Base-by-base conservation (phyloP, 2,113 vertebrate genomes). In the Carettochelys insculpta region DNA sequence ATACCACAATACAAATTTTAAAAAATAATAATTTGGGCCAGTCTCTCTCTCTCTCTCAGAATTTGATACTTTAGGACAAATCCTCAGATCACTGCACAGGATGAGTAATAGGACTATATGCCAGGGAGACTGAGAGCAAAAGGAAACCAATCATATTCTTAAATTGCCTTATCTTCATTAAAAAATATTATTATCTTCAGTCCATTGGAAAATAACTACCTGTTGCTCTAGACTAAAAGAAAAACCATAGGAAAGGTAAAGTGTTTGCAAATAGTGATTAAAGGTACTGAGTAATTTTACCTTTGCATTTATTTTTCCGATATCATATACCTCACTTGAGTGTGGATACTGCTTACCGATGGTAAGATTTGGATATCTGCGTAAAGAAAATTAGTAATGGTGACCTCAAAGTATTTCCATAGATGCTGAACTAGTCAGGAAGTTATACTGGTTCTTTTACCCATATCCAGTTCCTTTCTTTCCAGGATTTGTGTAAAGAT, bases 381-480 rank as follows among this genome's bases (percentile, higher is more conserved):
- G 80, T 94, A 94, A 95, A 34, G 43, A 95, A 95, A 90, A 94
- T 27, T 41, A 91, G 51, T 79, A 80, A 58, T 61, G 24, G 68
- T 92, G 52, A 95, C 19, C 73, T 85, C 25, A 91, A 51, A 65
- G 48, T 86, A n/a, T n/a, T 50, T 88, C 79, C 85, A 77, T 3
- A 53, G 17, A 76, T 38, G 53, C 80, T n/a, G 78, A 77, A 88
- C 5, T 90, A 45, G 43, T n/a, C 31, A 19, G 65, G 71, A 88
- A 94, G 13, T 6, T 86, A 75, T 34, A 75, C 7, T 87, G 56
- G 77, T 43, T 77, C 38, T 43, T 88, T 98, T 97, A 99, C 98
- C 98, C 98, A 94, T 98, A 99, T 95, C 98, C 98, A 84, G 97
- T 98, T 96, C 98, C 98, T 90, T 98, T 98, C 95, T 99, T 99